Evolutionary conservation across 2,113 vertebrate species (phyloP).

Genomic region (Anolis carolinensis): DNA sequence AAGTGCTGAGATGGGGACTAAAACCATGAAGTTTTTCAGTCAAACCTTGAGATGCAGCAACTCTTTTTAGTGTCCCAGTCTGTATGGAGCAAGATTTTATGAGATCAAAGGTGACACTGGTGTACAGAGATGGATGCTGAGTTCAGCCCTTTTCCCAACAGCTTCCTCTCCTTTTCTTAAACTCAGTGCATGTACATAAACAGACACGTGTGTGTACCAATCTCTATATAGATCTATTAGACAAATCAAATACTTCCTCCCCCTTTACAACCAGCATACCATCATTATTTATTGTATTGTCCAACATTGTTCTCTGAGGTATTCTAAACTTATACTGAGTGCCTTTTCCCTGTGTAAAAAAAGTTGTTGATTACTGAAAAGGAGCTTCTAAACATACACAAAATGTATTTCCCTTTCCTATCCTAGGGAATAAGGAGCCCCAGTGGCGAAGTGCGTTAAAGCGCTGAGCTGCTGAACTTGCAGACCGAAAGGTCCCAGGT

Average conservation of each 20-base stretch:
- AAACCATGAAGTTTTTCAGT: background rate
- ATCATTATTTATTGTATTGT: too few relatives aligned
- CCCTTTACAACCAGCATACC: background rate
- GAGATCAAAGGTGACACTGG: background rate
- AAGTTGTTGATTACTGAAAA: background rate
- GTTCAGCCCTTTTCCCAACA: background rate
- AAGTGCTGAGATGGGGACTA: too few relatives aligned
- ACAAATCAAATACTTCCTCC: background rate
- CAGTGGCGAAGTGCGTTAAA: too few relatives aligned
- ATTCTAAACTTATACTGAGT: background rate
- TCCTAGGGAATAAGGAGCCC: background rate
- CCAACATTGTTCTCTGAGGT: background rate
- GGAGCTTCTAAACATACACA: background rate
- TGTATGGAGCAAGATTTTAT: background rate
- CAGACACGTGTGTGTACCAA: background rate
- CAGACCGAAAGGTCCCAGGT: too few relatives aligned
- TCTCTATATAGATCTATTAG: background rate
- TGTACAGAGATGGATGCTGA: background rate
- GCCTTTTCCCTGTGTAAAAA: too few relatives aligned
- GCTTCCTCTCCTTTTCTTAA: background rate
- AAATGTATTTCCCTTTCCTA: background rate
- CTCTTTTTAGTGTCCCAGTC: background rate
- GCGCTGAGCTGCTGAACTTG: too few relatives aligned
- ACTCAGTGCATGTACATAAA: background rate
- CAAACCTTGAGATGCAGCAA: background rate